A percentile compares a stretch with the other conserved stretches of the same genome.
Evolutionary conservation across 2,797 vertebrate species (phyloP).

Genomic region (Xenops minutus): DNA sequence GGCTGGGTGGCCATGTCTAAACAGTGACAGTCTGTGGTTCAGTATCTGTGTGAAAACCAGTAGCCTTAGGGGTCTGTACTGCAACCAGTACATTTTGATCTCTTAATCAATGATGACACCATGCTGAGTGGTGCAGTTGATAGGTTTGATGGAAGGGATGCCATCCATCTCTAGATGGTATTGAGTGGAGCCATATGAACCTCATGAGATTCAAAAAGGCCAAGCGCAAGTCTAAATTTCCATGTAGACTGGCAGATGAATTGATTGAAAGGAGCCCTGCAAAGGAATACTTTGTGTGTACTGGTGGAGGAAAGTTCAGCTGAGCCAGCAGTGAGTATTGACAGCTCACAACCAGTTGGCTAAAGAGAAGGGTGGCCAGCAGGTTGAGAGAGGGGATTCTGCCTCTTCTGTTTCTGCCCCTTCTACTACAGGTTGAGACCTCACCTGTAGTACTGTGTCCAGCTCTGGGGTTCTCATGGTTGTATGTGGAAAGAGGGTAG

Average conservation of each 20-base stretch:
- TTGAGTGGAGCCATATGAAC: background rate
- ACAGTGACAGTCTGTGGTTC: background rate
- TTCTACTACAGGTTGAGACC: background rate
- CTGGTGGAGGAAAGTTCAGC: background rate
- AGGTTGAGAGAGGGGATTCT: background rate
- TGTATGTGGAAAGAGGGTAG: background rate
- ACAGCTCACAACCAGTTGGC: background rate
- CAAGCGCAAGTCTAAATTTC: background rate
- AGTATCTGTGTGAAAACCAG: background rate
- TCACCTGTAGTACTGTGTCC: background rate
- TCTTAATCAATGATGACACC: background rate
- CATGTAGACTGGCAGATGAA: background rate
- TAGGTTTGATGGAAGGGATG: background rate
- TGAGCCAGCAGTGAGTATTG: background rate
- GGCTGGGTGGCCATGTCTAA: background rate
- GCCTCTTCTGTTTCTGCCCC: background rate
- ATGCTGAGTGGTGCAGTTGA: background rate
- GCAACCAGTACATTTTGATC: background rate
- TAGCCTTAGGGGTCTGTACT: background rate
- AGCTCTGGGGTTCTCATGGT: background rate
- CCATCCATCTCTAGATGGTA: background rate
- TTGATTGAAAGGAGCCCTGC: background rate
- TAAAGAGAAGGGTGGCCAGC: background rate
- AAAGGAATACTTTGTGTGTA: background rate
- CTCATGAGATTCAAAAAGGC: background rate